Percentiles rank a stretch among this genome's conserved stretches.
These are phyloP conservation scores for Lepus europaeus DNA, from an alignment of 2,113 vertebrate species.

Conservation along the genomic window DNA sequence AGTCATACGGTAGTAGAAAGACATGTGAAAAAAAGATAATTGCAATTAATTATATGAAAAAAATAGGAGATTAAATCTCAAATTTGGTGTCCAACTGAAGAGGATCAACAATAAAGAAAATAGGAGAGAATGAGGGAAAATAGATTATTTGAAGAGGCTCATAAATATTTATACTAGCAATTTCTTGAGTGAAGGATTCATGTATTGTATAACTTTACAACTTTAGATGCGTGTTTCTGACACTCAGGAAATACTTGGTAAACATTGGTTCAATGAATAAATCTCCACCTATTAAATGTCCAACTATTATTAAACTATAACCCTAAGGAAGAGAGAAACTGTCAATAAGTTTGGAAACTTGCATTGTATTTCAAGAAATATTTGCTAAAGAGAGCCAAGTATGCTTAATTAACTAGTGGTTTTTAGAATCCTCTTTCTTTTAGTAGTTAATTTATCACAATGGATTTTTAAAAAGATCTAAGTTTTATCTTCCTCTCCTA, in stretches of 20 bases:
- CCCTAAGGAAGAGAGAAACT: background rate
- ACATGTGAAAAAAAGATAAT: slow-evolving; percentile 52
- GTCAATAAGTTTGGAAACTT: background rate
- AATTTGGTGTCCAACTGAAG: background rate
- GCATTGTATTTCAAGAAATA: background rate
- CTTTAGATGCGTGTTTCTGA: background rate
- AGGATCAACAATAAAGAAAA: background rate
- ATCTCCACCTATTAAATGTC: background rate
- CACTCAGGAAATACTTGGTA: background rate
- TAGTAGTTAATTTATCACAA: background rate
- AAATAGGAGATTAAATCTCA: background rate
- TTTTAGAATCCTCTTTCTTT: background rate
- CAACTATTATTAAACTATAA: background rate
- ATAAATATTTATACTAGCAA: background rate
- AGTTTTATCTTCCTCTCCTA: background rate
- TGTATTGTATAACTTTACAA: background rate
- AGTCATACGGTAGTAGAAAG: background rate
- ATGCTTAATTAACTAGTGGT: background rate
- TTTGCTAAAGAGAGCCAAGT: background rate
- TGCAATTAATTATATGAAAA: slow-evolving; percentile 31
- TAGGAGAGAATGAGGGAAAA: background rate
- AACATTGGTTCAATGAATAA: background rate
- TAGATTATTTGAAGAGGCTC: background rate
- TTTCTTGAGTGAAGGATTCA: background rate
- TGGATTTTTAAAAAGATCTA: background rate